Conservation (phyloP, 2,797 vertebrate genomes). For the Cyprinodon diabolis region DNA sequence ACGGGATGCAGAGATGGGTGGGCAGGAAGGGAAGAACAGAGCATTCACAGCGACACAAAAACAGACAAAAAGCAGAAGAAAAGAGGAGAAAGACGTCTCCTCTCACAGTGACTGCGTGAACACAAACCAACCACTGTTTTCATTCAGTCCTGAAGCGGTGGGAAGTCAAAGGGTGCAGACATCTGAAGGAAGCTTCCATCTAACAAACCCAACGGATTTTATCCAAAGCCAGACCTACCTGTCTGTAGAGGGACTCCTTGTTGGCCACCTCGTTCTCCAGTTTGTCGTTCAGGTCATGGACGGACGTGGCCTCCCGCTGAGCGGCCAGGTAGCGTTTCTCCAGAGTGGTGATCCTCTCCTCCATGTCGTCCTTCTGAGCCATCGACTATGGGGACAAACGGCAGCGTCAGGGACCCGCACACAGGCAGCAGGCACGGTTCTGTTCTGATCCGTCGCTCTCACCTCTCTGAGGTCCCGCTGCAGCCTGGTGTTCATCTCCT, state of each 20-base stretch:
- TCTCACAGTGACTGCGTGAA: slow-evolving; percentile 45
- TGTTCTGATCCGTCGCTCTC: neutral
- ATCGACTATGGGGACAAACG: slow-evolving; percentile 81
- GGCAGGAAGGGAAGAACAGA: slow-evolving; percentile 49
- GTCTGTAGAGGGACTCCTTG: slow-evolving; percentile 92
- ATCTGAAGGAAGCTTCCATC: too few species aligned
- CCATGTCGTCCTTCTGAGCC: slow-evolving; percentile 99
- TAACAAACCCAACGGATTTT: neutral
- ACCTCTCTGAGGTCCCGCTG: slow-evolving; percentile 96
- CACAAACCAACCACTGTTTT: slow-evolving; percentile 44
- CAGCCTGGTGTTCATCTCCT: slow-evolving; percentile 91
- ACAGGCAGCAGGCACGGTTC: neutral
- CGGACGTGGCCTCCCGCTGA: slow-evolving; percentile 95
- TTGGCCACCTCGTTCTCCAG: slow-evolving; percentile 98
- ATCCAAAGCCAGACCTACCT: slow-evolving; percentile 75
- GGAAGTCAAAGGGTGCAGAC: neutral
- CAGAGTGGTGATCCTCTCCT: slow-evolving; percentile 96
- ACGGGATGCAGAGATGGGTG: slow-evolving; percentile 6
- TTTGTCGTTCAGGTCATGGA: slow-evolving; percentile 97
- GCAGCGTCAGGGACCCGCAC: neutral
- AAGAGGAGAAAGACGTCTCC: slow-evolving; percentile 48
- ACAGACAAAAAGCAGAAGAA: slow-evolving; percentile 36
- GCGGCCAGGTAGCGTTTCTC: slow-evolving; percentile 98
- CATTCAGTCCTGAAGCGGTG: neutral
- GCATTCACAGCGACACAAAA: slow-evolving; percentile 54